A percentile compares a stretch with the other conserved stretches of the same genome.
These are phyloP conservation scores for Pseudotriccus pelzelni DNA, from an alignment of 2,797 vertebrate genomes.

Conservation along the genomic window DNA sequence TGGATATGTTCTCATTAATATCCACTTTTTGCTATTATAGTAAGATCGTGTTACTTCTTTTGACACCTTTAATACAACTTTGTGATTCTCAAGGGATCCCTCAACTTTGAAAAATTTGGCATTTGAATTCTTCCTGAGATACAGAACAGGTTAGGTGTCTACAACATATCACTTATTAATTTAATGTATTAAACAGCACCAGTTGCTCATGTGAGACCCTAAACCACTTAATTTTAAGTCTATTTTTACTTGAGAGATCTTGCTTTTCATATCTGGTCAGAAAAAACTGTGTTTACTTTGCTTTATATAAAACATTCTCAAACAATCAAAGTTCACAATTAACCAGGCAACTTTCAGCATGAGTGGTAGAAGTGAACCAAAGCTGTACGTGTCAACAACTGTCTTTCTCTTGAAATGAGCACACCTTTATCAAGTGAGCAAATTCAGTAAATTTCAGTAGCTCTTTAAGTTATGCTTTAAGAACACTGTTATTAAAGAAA, in stretches of 20 bases:
- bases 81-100: not conserved
- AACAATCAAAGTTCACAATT: not conserved
- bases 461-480: not conserved
- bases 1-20: not conserved
- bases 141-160: not conserved
- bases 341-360: not conserved
- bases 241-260: not conserved
- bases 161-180: not conserved
- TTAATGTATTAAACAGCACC: not conserved
- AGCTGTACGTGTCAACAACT: not conserved
- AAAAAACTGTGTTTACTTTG: not conserved
- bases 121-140: not conserved
- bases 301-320: no score
- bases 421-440: not conserved
- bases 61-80: not conserved
- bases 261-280: not conserved
- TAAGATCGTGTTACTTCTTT: not conserved
- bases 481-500: not conserved
- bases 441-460: not conserved
- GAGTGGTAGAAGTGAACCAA: not conserved
- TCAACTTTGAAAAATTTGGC: not conserved
- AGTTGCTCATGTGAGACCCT: fast-evolving
- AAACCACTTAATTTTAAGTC: not conserved
- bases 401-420: not conserved
- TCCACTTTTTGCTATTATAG: not conserved